Percentiles rank a stretch among this genome's conserved stretches.
These are phyloP conservation scores for Eudemis profundana DNA, from an alignment of 2,888 invertebrate species.

Conservation along the genomic window DNA sequence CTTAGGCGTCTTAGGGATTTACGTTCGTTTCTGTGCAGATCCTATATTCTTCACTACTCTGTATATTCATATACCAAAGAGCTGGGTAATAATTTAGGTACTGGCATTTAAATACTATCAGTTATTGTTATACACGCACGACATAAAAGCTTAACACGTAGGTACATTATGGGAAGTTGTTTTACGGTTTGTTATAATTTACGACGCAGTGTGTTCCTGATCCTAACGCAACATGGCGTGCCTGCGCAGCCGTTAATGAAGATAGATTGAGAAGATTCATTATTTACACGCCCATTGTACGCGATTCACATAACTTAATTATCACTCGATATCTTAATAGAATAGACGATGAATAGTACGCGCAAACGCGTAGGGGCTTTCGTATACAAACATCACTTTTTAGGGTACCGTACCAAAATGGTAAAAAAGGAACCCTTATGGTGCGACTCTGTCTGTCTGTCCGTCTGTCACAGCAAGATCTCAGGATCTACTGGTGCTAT, in stretches of 20 bases:
- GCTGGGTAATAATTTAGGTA: no score
- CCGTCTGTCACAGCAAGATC: no score
- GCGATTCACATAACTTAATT: slow-evolving; percentile 8
- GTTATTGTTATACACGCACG: slow-evolving; percentile 22
- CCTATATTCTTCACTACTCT: no score
- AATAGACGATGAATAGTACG: neutral
- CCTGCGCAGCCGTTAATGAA: slow-evolving; percentile 13
- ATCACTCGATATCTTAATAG: neutral
- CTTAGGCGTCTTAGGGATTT: no score
- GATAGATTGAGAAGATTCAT: slow-evolving; percentile 1
- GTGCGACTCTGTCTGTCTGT: no score
- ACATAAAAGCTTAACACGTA: slow-evolving; percentile 13
- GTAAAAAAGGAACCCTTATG: no score
- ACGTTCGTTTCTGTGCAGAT: no score
- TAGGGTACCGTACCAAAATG: no score
- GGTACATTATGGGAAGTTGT: neutral
- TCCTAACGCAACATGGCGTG: slow-evolving; percentile 7
- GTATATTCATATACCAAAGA: no score
- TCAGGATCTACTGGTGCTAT: no score
- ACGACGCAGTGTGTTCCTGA: slow-evolving; percentile 4
- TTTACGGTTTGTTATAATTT: slow-evolving; percentile 24
- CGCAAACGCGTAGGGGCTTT: neutral
- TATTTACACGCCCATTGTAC: slow-evolving; percentile 17
- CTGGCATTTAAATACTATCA: no score
- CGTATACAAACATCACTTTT: neutral